Conservation (phyloP, 1,140 invertebrate genomes). For the Solen grandis region DNA sequence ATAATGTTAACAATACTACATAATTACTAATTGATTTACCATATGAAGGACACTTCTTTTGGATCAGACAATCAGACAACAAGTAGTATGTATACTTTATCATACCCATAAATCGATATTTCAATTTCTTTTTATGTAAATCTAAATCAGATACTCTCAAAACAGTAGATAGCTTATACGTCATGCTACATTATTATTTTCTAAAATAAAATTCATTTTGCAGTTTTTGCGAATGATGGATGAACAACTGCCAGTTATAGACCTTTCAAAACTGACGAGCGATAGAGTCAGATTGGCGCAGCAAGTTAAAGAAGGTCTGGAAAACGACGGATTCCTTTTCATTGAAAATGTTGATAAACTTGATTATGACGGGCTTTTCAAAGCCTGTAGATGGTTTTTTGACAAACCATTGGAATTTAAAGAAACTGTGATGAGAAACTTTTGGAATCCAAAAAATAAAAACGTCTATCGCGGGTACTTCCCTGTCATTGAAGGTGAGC, state of each 20-base stretch:
- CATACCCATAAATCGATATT: no score
- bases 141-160: no score
- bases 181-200: no score
- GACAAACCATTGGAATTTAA: slow-evolving; percentile 59
- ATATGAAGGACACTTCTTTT: no score
- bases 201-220: not conserved
- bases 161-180: no score
- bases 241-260: slow-evolving; percentile 57
- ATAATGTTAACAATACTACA: no score
- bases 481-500: slow-evolving; percentile 60
- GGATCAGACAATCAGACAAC: no score
- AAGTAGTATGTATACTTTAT: no score
- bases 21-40: no score
- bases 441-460: slow-evolving; percentile 65
- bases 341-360: slow-evolving; percentile 65
- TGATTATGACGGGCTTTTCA: slow-evolving; percentile 60
- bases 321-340: slow-evolving; percentile 68
- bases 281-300: slow-evolving; percentile 58
- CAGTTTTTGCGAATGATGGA: not conserved
- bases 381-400: slow-evolving; percentile 68
- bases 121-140: no score
- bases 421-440: slow-evolving; percentile 57
- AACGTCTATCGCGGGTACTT: slow-evolving; percentile 71
- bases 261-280: slow-evolving; percentile 52
- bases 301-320: slow-evolving; percentile 61